These are phyloP conservation scores for Chaetorhynchus papuensis DNA, from an alignment of 2,113 vertebrate genomes.

Conservation along the genomic window DNA sequence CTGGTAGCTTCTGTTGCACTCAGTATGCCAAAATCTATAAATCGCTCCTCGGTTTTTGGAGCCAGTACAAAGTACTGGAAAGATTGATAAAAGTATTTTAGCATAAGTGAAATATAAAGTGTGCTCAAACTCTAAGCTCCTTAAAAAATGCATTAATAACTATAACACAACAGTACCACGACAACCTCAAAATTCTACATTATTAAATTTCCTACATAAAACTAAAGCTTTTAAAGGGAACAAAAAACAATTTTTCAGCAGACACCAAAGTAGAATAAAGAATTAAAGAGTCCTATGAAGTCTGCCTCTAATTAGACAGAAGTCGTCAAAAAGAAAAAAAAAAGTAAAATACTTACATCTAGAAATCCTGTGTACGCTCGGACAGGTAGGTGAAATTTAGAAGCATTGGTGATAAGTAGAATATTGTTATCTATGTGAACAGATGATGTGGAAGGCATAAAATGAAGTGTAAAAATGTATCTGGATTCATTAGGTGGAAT, in stretches of 20 bases:
- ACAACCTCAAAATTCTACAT: background rate
- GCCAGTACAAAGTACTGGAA: slow-evolving; percentile 88
- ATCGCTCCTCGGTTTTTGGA: slow-evolving; percentile 83
- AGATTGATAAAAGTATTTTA: slow-evolving; percentile 19
- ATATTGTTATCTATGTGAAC: slow-evolving; percentile 95
- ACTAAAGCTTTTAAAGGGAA: background rate
- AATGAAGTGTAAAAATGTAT: slow-evolving; percentile 92
- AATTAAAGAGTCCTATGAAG: background rate
- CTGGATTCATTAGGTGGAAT: slow-evolving; percentile 88
- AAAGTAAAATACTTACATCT: slow-evolving; percentile 79
- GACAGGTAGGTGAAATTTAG: slow-evolving; percentile 95
- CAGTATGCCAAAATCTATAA: slow-evolving; percentile 92
- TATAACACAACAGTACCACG: background rate
- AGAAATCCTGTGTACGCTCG: slow-evolving; percentile 96
- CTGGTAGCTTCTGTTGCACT: slow-evolving; percentile 90
- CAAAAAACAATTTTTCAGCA: background rate
- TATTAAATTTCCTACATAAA: background rate
- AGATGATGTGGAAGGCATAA: slow-evolving; percentile 90
- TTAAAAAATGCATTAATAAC: background rate
- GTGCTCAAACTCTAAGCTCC: background rate
- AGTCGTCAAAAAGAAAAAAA: background rate
- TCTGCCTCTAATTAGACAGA: background rate
- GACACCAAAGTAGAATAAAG: background rate
- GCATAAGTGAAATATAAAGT: background rate
- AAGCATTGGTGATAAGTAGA: slow-evolving; percentile 95